Conservation (phyloP, 2,113 vertebrate genomes). For the Aythya baeri region DNA sequence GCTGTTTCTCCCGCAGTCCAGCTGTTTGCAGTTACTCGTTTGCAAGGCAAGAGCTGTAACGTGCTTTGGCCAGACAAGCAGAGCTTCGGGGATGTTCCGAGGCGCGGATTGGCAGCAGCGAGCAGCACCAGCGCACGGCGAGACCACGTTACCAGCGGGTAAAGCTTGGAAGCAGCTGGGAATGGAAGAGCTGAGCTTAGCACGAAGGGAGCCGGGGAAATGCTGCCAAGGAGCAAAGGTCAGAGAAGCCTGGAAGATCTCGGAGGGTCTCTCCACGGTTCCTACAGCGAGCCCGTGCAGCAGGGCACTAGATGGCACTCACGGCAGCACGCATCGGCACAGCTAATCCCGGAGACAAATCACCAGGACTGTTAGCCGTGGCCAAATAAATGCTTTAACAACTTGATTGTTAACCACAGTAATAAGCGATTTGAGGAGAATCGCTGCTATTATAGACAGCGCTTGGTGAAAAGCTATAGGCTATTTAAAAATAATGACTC, state of each 20-base stretch:
- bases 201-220: fast-evolving
- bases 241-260: neutral
- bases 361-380: fast-evolving
- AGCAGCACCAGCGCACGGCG: too few relatives aligned
- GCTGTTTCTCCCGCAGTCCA: neutral
- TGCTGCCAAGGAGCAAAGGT: fast-evolving
- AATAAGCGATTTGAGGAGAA: neutral
- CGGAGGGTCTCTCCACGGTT: neutral
- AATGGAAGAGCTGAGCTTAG: neutral
- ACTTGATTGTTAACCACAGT: neutral
- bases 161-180: neutral
- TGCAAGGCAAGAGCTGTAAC: neutral
- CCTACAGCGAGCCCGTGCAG: fast-evolving
- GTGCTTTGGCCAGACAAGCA: neutral
- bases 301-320: constrained; percentile 58
- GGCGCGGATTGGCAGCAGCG: fast-evolving
- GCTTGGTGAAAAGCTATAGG: neutral
- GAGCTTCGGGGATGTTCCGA: neutral
- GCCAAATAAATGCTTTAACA: neutral
- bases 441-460: neutral
- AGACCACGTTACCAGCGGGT: neutral
- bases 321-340: neutral
- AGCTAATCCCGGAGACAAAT: neutral
- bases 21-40: neutral
- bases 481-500: neutral